Conservation (phyloP, 2,888 invertebrate species). For the Halictus ligatus region DNA sequence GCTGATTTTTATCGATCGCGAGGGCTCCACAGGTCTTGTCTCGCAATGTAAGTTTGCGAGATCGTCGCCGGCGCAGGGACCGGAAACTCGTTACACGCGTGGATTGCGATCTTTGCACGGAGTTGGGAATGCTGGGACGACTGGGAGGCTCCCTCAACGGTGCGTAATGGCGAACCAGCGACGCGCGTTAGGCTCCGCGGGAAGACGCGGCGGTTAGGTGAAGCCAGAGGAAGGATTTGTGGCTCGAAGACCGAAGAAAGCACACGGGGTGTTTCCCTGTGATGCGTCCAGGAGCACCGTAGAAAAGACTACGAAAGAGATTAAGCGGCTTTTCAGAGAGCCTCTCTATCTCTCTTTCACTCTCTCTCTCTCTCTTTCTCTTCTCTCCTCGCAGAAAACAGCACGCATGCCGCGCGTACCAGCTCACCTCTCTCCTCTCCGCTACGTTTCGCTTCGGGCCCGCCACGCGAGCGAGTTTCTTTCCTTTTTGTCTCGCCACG, state of each 20-base stretch:
- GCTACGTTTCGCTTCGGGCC: neutral
- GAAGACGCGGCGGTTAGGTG: constrained; percentile 17
- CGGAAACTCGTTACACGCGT: constrained; percentile 75
- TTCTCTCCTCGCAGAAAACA: constrained; percentile 1
- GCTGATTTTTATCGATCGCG: neutral
- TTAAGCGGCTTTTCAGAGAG: neutral
- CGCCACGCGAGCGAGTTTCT: neutral
- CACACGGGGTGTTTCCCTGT: constrained; percentile 29
- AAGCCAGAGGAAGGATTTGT: constrained; percentile 5
- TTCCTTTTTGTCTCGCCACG: constrained; percentile 34
- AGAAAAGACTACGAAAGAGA: neutral
- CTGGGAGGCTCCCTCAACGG: constrained; percentile 68
- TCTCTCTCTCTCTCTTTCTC: no score
- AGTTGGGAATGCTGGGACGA: constrained; percentile 54
- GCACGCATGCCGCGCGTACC: constrained; percentile 21
- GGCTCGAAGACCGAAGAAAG: constrained; percentile 10
- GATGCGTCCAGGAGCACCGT: constrained; percentile 44
- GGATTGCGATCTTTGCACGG: constrained; percentile 72
- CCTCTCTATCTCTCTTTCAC: neutral
- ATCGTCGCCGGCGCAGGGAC: constrained; percentile 23
- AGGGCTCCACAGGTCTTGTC: neutral
- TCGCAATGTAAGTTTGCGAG: neutral
- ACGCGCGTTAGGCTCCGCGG: neutral
- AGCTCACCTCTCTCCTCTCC: neutral
- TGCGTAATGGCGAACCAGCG: constrained; percentile 63